These are phyloP conservation scores for Pyrgus malvae DNA, from an alignment of 2,888 invertebrate genomes.

Conservation along the genomic window DNA sequence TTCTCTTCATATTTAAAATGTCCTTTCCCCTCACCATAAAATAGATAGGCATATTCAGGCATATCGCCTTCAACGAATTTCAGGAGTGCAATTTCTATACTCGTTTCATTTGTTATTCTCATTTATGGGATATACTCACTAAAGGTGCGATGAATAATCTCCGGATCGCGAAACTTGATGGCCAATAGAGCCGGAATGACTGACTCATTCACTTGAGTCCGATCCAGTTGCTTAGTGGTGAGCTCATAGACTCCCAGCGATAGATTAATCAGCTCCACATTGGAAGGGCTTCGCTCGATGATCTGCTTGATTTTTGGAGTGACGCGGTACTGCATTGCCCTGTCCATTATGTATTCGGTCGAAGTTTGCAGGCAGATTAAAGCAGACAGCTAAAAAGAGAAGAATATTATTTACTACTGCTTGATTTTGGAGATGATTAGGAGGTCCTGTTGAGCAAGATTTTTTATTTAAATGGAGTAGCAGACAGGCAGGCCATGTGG, in stretches of 20 bases:
- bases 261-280: conserved; percentile 90
- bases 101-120: no score
- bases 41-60: no score
- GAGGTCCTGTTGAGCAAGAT: no score
- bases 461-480: no score
- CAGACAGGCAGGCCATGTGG: no score
- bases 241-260: conserved; percentile 90
- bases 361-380: conserved; percentile 84
- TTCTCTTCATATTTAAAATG: no score
- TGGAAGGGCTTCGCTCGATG: conserved; percentile 89
- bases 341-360: conserved; percentile 91
- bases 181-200: conserved; percentile 94
- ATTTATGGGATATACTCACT: conserved; percentile 93
- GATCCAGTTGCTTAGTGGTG: conserved; percentile 91
- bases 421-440: no score
- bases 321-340: conserved; percentile 89
- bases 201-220: conserved; percentile 93
- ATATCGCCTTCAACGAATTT: no score
- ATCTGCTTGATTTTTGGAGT: conserved; percentile 91
- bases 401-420: neutral
- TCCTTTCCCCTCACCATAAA: no score
- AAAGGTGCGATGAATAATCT: conserved; percentile 93
- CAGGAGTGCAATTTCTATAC: no score
- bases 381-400: neutral
- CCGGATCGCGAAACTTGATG: conserved; percentile 93